Evolutionary conservation across 2,113 vertebrate species (phyloP).

Genomic region (Pycnonotus jocosus): DNA sequence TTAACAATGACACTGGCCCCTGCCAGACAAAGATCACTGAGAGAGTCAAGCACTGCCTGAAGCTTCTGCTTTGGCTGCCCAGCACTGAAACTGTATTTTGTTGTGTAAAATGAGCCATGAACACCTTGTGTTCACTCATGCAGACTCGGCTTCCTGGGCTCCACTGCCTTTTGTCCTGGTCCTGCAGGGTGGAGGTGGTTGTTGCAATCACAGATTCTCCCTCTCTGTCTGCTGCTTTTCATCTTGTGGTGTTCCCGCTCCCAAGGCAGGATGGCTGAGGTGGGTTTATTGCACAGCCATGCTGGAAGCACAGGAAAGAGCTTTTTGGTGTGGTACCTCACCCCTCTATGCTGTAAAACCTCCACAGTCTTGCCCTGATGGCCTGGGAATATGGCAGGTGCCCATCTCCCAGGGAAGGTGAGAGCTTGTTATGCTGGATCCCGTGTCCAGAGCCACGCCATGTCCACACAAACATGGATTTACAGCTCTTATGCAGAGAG

Average conservation of each 20-base stretch:
- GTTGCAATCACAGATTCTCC: neutral
- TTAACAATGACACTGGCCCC: neutral
- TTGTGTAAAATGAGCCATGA: neutral
- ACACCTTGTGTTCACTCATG: neutral
- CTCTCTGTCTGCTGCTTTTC: neutral
- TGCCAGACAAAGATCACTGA: neutral
- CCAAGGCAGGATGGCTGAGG: neutral
- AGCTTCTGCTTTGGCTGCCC: neutral
- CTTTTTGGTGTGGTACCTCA: neutral
- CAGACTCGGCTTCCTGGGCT: neutral
- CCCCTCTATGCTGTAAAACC: neutral
- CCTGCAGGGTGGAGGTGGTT: neutral
- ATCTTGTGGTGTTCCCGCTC: neutral
- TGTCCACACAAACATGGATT: fast-evolving
- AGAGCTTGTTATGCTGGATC: neutral
- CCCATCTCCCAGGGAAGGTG: neutral
- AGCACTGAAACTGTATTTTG: neutral
- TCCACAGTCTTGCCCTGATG: neutral
- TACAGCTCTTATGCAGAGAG: neutral
- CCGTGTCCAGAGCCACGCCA: neutral
- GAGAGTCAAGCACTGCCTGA: neutral
- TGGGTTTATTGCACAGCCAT: neutral
- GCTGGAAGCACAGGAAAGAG: neutral
- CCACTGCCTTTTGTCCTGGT: neutral
- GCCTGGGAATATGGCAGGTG: neutral